Base-by-base conservation (phyloP, 2,113 vertebrate genomes). In the Indicator maculatus region DNA sequence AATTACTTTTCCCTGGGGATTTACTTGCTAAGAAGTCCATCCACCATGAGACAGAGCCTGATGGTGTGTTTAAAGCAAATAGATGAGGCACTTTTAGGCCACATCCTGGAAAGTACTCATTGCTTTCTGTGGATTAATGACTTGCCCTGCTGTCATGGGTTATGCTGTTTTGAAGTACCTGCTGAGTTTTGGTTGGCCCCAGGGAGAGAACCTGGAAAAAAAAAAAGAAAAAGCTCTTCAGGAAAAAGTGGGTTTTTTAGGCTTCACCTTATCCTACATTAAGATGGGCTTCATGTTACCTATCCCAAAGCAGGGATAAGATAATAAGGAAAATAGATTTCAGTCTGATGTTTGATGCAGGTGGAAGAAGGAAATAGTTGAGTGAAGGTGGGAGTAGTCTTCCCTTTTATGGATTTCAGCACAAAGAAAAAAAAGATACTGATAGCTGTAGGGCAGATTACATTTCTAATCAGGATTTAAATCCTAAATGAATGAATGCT, bases 401-500 rank as follows among this genome's bases (percentile, higher is more conserved):
- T 89, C 17, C 18, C 16, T 71, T 80, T 67, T 47, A 65, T 33
- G n/a, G 53, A 58, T 56, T 71, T 16, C 64, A 77, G 17, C 52
- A 74, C 19, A 74, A 77, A 59, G 28, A 15, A 69, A 80, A 89
- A 89, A 82, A 77, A 71, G 8, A 14, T 60, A 60, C 26, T 1
- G 2, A 81, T 93, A 89, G 64, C 89, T 91, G 61, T 80, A 88
- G 87, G 91, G 89, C 41, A 89, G 84, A 79, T 74, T 88, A 76
- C 7, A 45, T 85, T 91, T 88, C 89, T 77, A 91, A 77, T 77
- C 75, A 83, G 53, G 73, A 75, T 90, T 77, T 83, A 93, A 95
- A 74, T 86, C 65, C 72, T 67, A 81, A 91, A 77, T 93, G 81
- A 93, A 71, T 87, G 75, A 88, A 85, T 79, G 36, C 55, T 90